Percentiles rank a stretch among this genome's conserved stretches.
Evolutionary conservation across 2,888 invertebrate genomes (phyloP).

Genomic region (Blera fallax): DNA sequence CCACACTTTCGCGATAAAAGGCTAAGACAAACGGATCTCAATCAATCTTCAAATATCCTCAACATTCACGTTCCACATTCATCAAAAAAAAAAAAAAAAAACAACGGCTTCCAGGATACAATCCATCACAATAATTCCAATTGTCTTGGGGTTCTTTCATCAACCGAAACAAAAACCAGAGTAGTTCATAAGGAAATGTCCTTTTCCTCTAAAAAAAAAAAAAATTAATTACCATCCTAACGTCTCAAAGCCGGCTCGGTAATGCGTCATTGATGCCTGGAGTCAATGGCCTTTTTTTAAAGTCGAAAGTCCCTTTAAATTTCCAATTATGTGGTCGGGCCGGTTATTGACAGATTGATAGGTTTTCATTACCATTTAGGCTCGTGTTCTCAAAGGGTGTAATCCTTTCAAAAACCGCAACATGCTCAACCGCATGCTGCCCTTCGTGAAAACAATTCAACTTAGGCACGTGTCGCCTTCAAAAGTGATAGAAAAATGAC

Average conservation of each 20-base stretch:
- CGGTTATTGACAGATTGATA: constrained; percentile 1
- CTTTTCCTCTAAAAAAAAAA: not conserved
- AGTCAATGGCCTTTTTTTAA: not conserved
- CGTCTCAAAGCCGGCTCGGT: not conserved
- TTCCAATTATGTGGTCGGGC: not conserved
- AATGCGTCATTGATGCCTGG: not conserved
- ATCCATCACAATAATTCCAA: not conserved
- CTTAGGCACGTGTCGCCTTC: not conserved
- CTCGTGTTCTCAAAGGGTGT: not conserved
- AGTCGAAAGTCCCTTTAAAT: not conserved
- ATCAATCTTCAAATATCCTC: not conserved
- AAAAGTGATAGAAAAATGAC: too few relatives aligned
- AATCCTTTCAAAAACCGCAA: not conserved
- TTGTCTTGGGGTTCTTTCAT: not conserved
- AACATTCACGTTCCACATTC: not conserved
- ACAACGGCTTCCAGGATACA: not conserved
- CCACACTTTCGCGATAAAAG: too few relatives aligned
- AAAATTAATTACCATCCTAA: not conserved
- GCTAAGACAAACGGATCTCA: too few relatives aligned
- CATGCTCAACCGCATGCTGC: not conserved
- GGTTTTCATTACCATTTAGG: not conserved
- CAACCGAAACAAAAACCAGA: not conserved
- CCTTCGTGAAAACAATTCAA: not conserved
- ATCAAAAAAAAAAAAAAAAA: not conserved
- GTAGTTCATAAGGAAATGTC: not conserved